Evolutionary conservation across 2,888 invertebrate species (phyloP).

Genomic region (Mythimna lalbum): DNA sequence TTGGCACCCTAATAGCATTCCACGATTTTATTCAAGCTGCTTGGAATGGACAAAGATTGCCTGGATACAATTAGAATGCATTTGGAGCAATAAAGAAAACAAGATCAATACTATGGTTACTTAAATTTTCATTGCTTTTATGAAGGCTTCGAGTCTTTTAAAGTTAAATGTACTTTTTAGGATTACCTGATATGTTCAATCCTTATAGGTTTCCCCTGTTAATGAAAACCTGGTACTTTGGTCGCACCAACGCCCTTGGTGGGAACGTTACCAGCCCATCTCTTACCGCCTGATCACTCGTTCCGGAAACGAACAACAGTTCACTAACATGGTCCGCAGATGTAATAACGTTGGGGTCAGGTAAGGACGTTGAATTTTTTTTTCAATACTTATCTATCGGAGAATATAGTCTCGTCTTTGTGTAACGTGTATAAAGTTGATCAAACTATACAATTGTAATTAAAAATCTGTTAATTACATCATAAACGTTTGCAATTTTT

Average conservation of each 20-base stretch:
- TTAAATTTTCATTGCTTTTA: too few relatives aligned
- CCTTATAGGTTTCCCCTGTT: conserved; percentile 93
- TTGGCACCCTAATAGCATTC: too few relatives aligned
- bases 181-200: neutral
- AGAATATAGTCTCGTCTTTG: neutral
- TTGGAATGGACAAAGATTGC: too few relatives aligned
- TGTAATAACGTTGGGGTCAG: conserved; percentile 95
- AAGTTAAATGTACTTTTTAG: neutral
- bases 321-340: conserved; percentile 94
- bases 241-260: conserved; percentile 94
- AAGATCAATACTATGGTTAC: too few relatives aligned
- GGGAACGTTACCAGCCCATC: conserved; percentile 97
- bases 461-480: neutral
- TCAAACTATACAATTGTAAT: too few relatives aligned
- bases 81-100: too few relatives aligned
- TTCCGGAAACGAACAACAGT: conserved; percentile 94
- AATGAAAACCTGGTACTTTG: conserved; percentile 93
- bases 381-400: neutral
- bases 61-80: too few relatives aligned
- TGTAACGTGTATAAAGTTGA: neutral
- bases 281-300: conserved; percentile 94
- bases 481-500: too few relatives aligned
- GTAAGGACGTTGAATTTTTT: conserved; percentile 71
- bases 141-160: too few relatives aligned
- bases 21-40: too few relatives aligned